Conservation (phyloP, 2,113 vertebrate genomes). For the Catharus fuscescens region DNA sequence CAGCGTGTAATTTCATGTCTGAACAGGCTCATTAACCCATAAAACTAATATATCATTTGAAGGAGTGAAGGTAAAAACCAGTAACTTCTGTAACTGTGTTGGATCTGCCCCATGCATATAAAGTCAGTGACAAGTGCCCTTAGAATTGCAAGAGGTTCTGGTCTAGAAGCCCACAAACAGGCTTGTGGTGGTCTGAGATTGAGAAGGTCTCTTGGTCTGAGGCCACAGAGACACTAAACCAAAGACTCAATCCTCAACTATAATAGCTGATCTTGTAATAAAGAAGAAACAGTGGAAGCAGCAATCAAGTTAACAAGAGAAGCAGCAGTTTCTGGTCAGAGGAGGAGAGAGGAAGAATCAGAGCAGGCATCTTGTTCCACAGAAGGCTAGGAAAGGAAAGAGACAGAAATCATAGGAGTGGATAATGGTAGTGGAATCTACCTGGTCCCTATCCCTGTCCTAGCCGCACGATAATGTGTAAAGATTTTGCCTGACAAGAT, state of each 20-base stretch:
- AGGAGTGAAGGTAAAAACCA: not conserved
- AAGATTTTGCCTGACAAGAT: not conserved
- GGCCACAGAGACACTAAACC: not conserved
- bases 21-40: not conserved
- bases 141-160: not conserved
- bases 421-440: not conserved
- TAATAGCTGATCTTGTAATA: not conserved
- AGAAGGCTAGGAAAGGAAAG: not conserved
- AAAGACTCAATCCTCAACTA: not conserved
- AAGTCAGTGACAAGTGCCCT: not conserved
- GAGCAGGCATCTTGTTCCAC: not conserved
- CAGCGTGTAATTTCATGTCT: not conserved
- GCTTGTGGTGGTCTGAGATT: not conserved
- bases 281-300: not conserved
- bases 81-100: not conserved
- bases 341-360: not conserved
- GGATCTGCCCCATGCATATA: not conserved
- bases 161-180: not conserved
- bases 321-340: not conserved
- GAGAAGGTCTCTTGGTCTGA: not conserved
- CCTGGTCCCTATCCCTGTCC: not conserved
- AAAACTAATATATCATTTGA: not conserved
- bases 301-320: not conserved
- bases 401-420: not conserved
- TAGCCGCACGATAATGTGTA: not conserved